Percentiles rank a stretch among this genome's conserved stretches.
Evolutionary conservation across 2,888 invertebrate genomes (phyloP).

Genomic region (Nasonia oneida): DNA sequence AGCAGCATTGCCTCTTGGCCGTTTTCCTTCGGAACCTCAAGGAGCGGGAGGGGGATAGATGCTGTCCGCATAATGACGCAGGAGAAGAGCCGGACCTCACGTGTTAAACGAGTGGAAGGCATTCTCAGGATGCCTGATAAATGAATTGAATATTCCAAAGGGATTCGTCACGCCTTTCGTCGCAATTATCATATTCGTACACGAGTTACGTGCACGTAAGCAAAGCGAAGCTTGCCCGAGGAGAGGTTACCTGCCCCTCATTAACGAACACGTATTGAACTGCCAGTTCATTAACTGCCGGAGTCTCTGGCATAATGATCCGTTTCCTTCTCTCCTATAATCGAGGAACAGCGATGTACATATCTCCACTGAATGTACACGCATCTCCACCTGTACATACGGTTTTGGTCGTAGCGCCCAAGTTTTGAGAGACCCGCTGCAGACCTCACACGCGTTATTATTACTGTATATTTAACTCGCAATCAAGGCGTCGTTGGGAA

Average conservation of each 20-base stretch:
- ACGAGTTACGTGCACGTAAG: neutral
- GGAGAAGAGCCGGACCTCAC: neutral
- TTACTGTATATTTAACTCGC: slow-evolving; percentile 38
- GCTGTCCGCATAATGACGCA: neutral
- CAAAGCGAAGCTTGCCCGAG: neutral
- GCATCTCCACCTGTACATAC: neutral
- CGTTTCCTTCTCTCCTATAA: slow-evolving; percentile 21
- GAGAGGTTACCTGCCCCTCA: slow-evolving; percentile 33
- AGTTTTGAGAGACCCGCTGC: neutral
- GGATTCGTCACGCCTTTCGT: neutral
- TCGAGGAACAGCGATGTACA: slow-evolving; percentile 6
- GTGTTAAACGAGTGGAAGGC: slow-evolving; percentile 52
- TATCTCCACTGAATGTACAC: neutral
- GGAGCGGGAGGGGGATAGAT: neutral
- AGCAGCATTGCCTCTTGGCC: slow-evolving; percentile 10
- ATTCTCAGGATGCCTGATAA: slow-evolving; percentile 32
- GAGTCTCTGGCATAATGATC: slow-evolving; percentile 40
- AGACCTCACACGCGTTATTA: slow-evolving; percentile 57
- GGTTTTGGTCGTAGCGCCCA: neutral
- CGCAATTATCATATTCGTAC: neutral
- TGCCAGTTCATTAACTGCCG: slow-evolving; percentile 45
- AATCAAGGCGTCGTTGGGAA: slow-evolving; percentile 32
- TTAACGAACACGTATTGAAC: slow-evolving; percentile 47
- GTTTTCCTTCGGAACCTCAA: neutral
- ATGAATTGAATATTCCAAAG: no score